Evolutionary conservation across 2,888 invertebrate species (phyloP), one percentile per base, ranked within the genome.

Genomic region (Rhagophthalmus giganteus): DNA sequence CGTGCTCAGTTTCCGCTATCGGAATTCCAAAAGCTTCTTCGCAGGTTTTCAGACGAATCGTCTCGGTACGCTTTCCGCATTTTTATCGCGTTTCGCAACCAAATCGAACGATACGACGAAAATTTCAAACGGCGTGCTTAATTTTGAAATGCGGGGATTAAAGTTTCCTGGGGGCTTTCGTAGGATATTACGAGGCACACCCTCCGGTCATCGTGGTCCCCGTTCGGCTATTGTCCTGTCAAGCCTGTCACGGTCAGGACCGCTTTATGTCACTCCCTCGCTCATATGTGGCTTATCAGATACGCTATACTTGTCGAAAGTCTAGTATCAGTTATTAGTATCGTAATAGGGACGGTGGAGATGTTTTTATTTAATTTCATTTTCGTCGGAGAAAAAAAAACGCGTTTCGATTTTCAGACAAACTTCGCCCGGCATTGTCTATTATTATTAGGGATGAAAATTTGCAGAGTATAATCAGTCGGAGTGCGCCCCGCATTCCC

Each of bases 221-320:
- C 44, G 31, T 11, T 20, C 38, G 14, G 44, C 54, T 38, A 55
- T 59, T 59, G 59, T 59, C 45, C 59, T 59, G 59, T 59, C 59
- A 57, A 46, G 44, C 45, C 55, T 55, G 57, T 57, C 59, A 55
- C 39, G 49, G 52, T 52, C 54, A 54, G 51, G 49, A 30, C 38
- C 51, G 47, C 47, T 37, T 47, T 51, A 39, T 44, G 35, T 42
- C 50, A 32, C 39, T 37, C 34, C 37, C 48, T 44, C 39, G 28
- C 48, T 37, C 38, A 26, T 49, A 30, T 24, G 33, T 30, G 41
- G 52, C 48, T 55, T 55, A 57, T 57, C 57, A 52, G 48, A 52
- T 45, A 35, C 48, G 51, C 42, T 51, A 54, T 46, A 54, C 44
- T 51, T 54, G 57, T 54, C 54, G 51, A 46, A 49, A 42, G 30